Conservation (phyloP, 2,113 vertebrate genomes). For the Neodon shergylaensis region DNA sequence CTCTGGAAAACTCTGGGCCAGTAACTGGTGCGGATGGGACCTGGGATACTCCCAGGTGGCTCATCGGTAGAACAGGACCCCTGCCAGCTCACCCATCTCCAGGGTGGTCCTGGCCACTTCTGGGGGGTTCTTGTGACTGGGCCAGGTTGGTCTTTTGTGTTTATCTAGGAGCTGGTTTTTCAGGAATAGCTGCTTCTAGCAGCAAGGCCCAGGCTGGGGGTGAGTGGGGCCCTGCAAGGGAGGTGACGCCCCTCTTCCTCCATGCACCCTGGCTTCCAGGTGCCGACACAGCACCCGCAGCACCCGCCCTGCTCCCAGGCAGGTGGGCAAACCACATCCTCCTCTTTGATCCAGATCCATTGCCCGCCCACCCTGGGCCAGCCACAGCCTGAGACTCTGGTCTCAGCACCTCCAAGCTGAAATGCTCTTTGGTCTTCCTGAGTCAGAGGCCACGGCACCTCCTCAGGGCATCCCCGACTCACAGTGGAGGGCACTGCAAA, state of each 20-base stretch:
- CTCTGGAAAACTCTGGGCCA: not conserved
- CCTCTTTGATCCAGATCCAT: slow-evolving; percentile 30
- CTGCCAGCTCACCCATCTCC: slow-evolving; percentile 18
- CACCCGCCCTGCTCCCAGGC: not conserved
- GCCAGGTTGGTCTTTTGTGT: slow-evolving; percentile 40
- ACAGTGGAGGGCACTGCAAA: not conserved
- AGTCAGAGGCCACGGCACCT: not conserved
- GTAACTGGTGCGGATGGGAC: not conserved
- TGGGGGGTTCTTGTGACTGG: slow-evolving; percentile 38
- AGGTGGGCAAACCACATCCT: slow-evolving; percentile 55
- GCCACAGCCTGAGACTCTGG: not conserved
- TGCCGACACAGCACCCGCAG: not conserved
- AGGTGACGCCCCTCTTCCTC: not conserved
- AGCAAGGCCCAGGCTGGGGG: slow-evolving; percentile 21
- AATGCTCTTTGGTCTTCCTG: not conserved
- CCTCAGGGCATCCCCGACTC: not conserved
- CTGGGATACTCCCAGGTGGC: slow-evolving; percentile 20
- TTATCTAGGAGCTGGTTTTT: slow-evolving; percentile 78
- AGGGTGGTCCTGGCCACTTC: slow-evolving; percentile 73
- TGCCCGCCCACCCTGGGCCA: not conserved
- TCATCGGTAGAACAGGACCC: not conserved
- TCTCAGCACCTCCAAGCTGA: not conserved
- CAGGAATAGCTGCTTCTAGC: slow-evolving; percentile 61
- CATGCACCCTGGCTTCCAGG: not conserved
- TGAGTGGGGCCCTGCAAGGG: not conserved